Conservation (phyloP, 2,113 vertebrate genomes). For the Telmatochromis sp. region DNA sequence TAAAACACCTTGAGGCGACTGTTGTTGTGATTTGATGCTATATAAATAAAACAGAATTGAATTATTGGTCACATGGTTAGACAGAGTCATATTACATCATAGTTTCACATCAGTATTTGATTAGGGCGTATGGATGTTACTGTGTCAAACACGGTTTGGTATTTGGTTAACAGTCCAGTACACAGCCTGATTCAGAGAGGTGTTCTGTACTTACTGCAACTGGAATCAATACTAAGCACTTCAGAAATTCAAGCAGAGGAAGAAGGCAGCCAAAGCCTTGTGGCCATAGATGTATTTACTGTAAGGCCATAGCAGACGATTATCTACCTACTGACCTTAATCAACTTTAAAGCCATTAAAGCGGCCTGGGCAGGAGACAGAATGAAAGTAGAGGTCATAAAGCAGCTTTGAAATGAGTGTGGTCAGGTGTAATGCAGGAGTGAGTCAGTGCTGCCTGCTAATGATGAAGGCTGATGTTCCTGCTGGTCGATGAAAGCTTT, state of each 20-base stretch:
- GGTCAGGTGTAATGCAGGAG: constrained; percentile 5
- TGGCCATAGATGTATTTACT: constrained; percentile 38
- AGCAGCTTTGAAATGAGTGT: constrained; percentile 19
- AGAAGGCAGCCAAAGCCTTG: background rate
- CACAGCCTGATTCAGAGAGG: constrained; percentile 31
- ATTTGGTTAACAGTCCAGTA: constrained; percentile 18
- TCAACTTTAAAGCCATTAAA: constrained; percentile 53
- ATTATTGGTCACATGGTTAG: background rate
- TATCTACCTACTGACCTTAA: constrained; percentile 42
- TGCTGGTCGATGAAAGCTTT: background rate
- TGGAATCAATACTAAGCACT: constrained; percentile 53
- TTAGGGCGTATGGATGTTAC: background rate
- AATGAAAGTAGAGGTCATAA: constrained; percentile 19
- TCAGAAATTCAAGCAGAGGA: constrained; percentile 20
- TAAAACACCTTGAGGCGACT: background rate
- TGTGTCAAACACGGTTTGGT: constrained; percentile 14
- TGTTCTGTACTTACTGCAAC: constrained; percentile 45
- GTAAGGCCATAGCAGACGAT: constrained; percentile 30
- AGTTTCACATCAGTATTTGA: background rate
- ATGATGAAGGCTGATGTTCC: background rate
- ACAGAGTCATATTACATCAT: background rate
- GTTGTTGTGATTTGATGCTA: background rate
- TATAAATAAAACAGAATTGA: background rate
- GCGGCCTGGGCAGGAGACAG: background rate
- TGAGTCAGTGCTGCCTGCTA: background rate